Evolutionary conservation across 2,113 vertebrate species (phyloP), one percentile per base, ranked within the genome.

Genomic region (Triplophysa dalaica): DNA sequence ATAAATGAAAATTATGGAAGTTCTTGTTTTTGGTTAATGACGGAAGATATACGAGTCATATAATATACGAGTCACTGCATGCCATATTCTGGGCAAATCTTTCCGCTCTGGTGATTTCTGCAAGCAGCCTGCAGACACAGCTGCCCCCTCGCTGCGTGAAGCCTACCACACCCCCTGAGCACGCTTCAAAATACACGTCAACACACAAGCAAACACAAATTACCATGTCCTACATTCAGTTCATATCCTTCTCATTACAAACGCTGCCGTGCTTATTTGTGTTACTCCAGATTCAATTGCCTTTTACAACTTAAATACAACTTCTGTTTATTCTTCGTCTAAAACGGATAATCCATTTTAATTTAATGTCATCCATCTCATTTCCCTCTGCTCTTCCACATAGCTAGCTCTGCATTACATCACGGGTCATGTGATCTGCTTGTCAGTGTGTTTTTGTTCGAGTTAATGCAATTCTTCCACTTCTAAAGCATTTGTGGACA

Each of bases 81-180:
- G 78, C 85, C 84, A 86, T 88, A 83, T 87, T 86, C 41, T 83
- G 52, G 68, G 4, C 50, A 17, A 81, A 72, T 81, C 69, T 45
- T 89, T 89, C 82, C 81, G 82, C 83, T 86, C 86, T 61, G 82
- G 45, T 82, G 83, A 77, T 11, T 21, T 14, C 76, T 19, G 16
- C 16, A n/a, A 4, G 29, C 78, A 50, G 72, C 81, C 72, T 68
- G 8, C 58, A 76, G 70, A 64, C 62, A 65, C 73, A 85, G 64
- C 14, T 12, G 24, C 63, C 76, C 70, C 43, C 72, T 29, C 63
- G 56, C 54, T 24, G 52, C 48, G 21, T 43, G 38, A 45, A 58
- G 14, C n/a, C 10, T 41, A 60, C 12, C 52, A 84, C 43, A 19
- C 70, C 72, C 63, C 65, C 24, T 19, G 41, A 81, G 24, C 58